These are phyloP conservation scores for Amniataba percoides DNA, from an alignment of 2,797 vertebrate species.

Conservation along the genomic window DNA sequence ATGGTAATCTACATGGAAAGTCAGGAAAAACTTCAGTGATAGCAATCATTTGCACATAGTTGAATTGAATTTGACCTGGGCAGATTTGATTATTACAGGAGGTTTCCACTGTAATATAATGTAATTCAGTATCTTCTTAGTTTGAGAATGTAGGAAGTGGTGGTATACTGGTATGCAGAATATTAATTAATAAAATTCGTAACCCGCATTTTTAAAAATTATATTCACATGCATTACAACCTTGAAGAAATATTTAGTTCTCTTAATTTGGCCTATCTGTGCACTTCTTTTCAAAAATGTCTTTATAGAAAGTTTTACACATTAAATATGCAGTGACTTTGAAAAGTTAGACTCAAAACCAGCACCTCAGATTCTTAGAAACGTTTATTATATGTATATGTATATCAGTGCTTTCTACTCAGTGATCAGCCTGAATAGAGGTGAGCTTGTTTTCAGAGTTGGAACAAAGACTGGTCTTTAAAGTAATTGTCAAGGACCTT, in stretches of 20 bases:
- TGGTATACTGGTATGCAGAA: background rate
- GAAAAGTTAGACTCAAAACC: slow-evolving; percentile 11
- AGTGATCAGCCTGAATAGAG: background rate
- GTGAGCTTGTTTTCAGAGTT: background rate
- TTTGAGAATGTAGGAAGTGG: background rate
- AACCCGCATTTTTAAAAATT: background rate
- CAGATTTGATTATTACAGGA: too few relatives aligned
- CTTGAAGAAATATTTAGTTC: slow-evolving; percentile 4
- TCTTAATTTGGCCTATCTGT: slow-evolving; percentile 5
- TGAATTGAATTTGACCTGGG: too few relatives aligned
- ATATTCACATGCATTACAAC: background rate
- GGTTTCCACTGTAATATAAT: background rate
- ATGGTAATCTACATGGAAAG: too few relatives aligned
- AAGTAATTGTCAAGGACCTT: slow-evolving; percentile 26
- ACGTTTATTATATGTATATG: too few relatives aligned
- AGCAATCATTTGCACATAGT: too few relatives aligned
- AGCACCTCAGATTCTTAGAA: background rate
- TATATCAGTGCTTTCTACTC: background rate
- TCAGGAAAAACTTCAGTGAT: too few relatives aligned
- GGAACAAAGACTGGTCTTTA: slow-evolving; percentile 7
- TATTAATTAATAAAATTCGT: background rate
- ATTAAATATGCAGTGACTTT: background rate
- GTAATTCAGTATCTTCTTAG: background rate
- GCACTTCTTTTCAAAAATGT: background rate
- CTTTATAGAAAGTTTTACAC: background rate